phyloP scores from a whole-genome alignment of 2,888 invertebrate genomes.

The Ceriagrion tenellum region DNA sequence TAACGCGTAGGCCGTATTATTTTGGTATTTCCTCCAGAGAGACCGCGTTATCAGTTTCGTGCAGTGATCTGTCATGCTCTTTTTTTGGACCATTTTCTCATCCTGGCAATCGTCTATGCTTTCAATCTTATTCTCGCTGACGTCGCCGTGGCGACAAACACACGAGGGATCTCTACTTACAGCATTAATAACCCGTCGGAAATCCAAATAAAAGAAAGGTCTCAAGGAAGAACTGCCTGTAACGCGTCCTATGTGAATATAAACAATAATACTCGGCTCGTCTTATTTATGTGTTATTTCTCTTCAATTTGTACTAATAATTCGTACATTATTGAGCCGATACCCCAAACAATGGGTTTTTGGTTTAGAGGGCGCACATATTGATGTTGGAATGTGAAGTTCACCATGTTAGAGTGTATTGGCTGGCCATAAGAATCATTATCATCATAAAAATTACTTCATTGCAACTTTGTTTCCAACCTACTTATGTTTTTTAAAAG shows the following conservation, averaged over 20 bases:
- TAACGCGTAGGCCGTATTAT: not conserved
- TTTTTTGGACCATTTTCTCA: not conserved
- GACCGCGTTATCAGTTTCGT: not conserved
- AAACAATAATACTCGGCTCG: not conserved
- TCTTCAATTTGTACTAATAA: not conserved
- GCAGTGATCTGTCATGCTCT: not conserved
- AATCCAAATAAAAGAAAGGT: not conserved
- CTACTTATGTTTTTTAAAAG: too few species aligned
- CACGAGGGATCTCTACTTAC: not conserved
- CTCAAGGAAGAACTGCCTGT: not conserved
- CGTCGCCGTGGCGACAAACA: not conserved
- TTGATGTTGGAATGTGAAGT: too few species aligned
- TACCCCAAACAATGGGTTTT: too few species aligned
- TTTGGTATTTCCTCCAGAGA: not conserved
- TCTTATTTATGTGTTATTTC: not conserved
- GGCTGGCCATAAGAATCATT: too few species aligned
- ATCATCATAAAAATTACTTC: too few species aligned
- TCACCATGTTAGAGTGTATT: too few species aligned
- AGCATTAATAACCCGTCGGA: not conserved
- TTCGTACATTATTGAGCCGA: too few species aligned
- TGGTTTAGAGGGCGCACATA: too few species aligned
- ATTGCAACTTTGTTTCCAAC: too few species aligned
- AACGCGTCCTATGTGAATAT: not conserved
- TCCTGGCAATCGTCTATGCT: not conserved
- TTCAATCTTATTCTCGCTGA: not conserved